Evolutionary conservation across 2,113 vertebrate species (phyloP).

Genomic region (Neodon shergylaensis): DNA sequence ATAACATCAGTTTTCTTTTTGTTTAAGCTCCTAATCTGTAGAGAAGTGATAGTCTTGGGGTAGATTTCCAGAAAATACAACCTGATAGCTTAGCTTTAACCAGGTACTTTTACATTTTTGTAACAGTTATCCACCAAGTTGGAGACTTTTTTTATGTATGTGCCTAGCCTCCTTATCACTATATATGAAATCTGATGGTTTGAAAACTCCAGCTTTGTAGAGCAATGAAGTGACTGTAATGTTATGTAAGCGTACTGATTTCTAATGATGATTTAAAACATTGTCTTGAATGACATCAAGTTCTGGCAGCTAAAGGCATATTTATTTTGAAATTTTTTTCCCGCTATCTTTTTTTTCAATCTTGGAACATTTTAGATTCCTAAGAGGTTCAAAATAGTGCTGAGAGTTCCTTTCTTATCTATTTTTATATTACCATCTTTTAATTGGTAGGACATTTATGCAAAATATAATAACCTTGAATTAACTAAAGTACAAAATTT

Average conservation of each 20-base stretch:
- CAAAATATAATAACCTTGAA: constrained; percentile 27
- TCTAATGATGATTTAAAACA: constrained; percentile 63
- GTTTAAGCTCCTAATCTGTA: constrained; percentile 74
- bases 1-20: constrained; percentile 77
- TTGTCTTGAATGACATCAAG: constrained; percentile 55
- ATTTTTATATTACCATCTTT: constrained; percentile 17
- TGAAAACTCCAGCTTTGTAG: constrained; percentile 83
- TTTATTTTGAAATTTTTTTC: constrained; percentile 60
- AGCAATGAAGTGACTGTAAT: constrained; percentile 84
- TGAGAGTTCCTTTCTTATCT: constrained; percentile 20
- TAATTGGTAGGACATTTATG: constrained; percentile 5
- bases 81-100: constrained; percentile 71
- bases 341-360: not conserved
- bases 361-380: constrained; percentile 50
- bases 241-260: constrained; percentile 69
- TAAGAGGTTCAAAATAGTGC: constrained; percentile 32
- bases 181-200: constrained; percentile 81
- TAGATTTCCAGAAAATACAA: constrained; percentile 51
- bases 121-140: constrained; percentile 76
- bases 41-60: constrained; percentile 57
- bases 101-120: constrained; percentile 81
- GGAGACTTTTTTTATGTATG: constrained; percentile 73
- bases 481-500: constrained; percentile 44
- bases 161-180: constrained; percentile 71
- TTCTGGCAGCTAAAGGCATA: constrained; percentile 65